Evolutionary conservation across 2,113 vertebrate species (phyloP).

Genomic region (Beaufortia kweichowensis): DNA sequence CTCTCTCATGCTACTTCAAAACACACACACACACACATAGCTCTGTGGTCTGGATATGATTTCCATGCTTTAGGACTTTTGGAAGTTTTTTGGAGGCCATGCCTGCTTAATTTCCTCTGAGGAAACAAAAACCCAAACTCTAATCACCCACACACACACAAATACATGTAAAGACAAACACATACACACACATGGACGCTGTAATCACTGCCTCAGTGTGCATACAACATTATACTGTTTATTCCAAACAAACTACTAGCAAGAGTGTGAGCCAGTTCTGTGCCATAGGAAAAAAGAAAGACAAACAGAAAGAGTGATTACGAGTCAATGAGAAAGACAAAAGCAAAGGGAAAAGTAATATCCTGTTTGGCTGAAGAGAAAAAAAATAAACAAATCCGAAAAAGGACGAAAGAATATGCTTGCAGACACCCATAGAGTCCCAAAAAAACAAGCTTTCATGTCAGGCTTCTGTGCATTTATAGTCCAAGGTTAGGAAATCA

Average conservation of each 20-base stretch:
- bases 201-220: slow-evolving; percentile 79
- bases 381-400: slow-evolving; percentile 23
- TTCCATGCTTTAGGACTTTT: slow-evolving; percentile 66
- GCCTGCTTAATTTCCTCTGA: slow-evolving; percentile 82
- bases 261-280: slow-evolving; percentile 12
- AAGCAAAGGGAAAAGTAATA: slow-evolving; percentile 36
- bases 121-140: slow-evolving; percentile 77
- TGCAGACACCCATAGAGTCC: background rate
- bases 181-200: slow-evolving; percentile 36
- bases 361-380: slow-evolving; percentile 42
- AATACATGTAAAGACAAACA: slow-evolving; percentile 57
- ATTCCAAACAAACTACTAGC: slow-evolving; percentile 79
- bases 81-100: slow-evolving; percentile 60
- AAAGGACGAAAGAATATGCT: background rate
- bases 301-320: slow-evolving; percentile 30
- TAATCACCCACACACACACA: slow-evolving; percentile 70
- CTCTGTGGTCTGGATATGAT: slow-evolving; percentile 79
- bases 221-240: slow-evolving; percentile 80
- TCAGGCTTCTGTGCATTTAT: slow-evolving; percentile 25
- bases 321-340: slow-evolving; percentile 25
- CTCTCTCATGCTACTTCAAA: background rate
- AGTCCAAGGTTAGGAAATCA: background rate
- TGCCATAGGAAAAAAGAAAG: slow-evolving; percentile 29
- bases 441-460: slow-evolving; percentile 6
- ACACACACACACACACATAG: background rate